Evolutionary conservation across 2,888 invertebrate genomes (phyloP).

Genomic region (Standfussiana lucernea): DNA sequence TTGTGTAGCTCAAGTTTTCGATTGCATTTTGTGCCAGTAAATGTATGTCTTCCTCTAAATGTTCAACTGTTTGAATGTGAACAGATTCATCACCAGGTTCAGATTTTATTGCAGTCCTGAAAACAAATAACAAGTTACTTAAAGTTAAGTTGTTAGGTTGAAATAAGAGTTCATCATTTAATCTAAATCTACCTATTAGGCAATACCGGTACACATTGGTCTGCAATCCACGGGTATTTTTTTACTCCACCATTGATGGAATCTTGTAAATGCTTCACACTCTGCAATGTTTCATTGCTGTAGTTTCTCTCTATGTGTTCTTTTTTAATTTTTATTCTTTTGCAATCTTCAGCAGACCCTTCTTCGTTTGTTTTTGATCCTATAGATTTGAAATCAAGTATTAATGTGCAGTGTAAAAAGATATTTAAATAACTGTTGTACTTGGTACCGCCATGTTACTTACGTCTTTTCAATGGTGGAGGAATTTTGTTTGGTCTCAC

Average conservation of each 20-base stretch:
- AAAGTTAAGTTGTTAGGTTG: neutral
- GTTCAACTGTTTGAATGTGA: constrained; percentile 28
- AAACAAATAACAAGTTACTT: constrained; percentile 4
- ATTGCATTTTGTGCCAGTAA: constrained; percentile 42
- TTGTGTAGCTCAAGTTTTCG: constrained; percentile 47
- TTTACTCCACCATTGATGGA: constrained; percentile 65
- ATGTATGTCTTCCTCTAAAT: constrained; percentile 34
- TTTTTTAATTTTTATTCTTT: constrained; percentile 37
- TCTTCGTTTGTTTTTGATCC: constrained; percentile 47
- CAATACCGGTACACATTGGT: constrained; percentile 61
- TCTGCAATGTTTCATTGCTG: constrained; percentile 63
- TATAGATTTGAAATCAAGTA: constrained; percentile 26
- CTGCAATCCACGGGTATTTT: constrained; percentile 65
- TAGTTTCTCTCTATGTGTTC: constrained; percentile 36
- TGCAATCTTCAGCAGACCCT: constrained; percentile 24
- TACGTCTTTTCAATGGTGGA: constrained; percentile 49
- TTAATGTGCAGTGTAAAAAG: neutral
- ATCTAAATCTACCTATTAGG: constrained; percentile 59
- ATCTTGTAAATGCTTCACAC: constrained; percentile 67
- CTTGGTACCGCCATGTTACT: constrained; percentile 21
- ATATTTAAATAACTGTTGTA: neutral
- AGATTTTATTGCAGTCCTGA: constrained; percentile 29
- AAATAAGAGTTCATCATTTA: neutral
- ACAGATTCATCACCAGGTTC: constrained; percentile 22
- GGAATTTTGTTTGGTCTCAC: constrained; percentile 12